Evolutionary conservation across 1,140 invertebrate species (phyloP), one percentile per base, ranked within the genome.

Genomic region (Caenorhabditis briggsae): DNA sequence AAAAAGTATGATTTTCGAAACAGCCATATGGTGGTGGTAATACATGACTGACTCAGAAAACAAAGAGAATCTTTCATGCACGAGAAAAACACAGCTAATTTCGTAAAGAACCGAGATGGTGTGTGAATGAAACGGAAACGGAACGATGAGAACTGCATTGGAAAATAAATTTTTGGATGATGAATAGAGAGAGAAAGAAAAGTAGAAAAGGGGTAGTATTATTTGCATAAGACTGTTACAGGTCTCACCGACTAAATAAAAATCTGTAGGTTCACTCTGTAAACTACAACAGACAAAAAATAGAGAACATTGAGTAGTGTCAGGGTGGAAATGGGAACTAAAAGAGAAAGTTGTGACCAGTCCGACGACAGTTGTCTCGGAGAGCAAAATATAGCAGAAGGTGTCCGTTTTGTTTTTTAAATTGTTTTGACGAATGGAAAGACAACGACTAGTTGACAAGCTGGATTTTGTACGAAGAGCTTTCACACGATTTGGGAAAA

Each of bases 221-320:
- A 78, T 78, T 78, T 78, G 70, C 43, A 78, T 78, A 78, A 78
- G 43, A 78, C 70, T 78, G 46, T n/a, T 50, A 78, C 70, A 78
- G 33, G 70, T 78, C 46, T 50, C 70, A 78, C 3, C 33, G 33
- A 78, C 70, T 53, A 78, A 78, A 78, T 41, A 78, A 23, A 78
- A 61, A 61, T 61, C 8, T 25, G 20, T 23, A 11, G 5, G 20
- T 78, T 78, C 12, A 18, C 46, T 50, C 46, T 33, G 33, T 33
- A 78, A 50, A 78, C 46, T 78, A 78, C 70, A 50, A 50, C 8
- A 12, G 11, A 5, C n/a, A n/a, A 20, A 11, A 11, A 20, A 20
- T 11, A 25, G 7, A 9, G 33, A 23, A 23, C 14, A 16, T 23
- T 23, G n/a, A n/a, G n/a, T 50, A 20, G 6, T 23, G 25, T 20